phyloP scores from a whole-genome alignment of 2,888 invertebrate genomes.

The Caradrina clavipalpis region DNA sequence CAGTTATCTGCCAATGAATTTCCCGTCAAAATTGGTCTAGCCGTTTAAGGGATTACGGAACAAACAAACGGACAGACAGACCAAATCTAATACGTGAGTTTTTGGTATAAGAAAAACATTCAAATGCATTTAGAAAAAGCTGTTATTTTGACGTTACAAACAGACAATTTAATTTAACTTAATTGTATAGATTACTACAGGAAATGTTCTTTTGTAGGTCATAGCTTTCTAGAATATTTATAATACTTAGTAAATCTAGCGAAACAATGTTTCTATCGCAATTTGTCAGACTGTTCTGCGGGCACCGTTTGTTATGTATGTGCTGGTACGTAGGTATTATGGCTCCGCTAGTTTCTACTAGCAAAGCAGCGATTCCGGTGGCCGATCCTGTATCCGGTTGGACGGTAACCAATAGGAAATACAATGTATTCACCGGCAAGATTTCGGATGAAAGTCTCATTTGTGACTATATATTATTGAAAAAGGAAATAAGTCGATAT shows the following conservation, averaged over 20 bases:
- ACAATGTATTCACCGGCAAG: constrained; percentile 5
- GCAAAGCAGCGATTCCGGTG: constrained; percentile 33
- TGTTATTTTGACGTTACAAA: too few relatives aligned
- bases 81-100: too few relatives aligned
- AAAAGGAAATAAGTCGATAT: not conserved
- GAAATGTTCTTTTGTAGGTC: constrained; percentile 31
- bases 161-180: too few relatives aligned
- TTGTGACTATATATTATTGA: not conserved
- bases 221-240: constrained; percentile 46
- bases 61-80: too few relatives aligned
- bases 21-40: too few relatives aligned
- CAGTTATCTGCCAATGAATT: too few relatives aligned
- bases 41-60: too few relatives aligned
- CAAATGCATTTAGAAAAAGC: too few relatives aligned
- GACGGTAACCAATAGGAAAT: constrained; percentile 26
- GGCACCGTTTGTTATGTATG: constrained; percentile 9
- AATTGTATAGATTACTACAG: too few relatives aligned
- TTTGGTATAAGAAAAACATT: too few relatives aligned
- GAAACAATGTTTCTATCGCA: constrained; percentile 45
- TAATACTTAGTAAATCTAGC: constrained; percentile 50
- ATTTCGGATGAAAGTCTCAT: not conserved
- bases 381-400: constrained; percentile 26
- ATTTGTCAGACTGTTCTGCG: constrained; percentile 33
- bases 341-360: constrained; percentile 18
- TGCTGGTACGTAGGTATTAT: constrained; percentile 8